Percentiles rank a stretch among this genome's conserved stretches.
Evolutionary conservation across 2,797 vertebrate genomes (phyloP).

Genomic region (Myotis daubentonii): DNA sequence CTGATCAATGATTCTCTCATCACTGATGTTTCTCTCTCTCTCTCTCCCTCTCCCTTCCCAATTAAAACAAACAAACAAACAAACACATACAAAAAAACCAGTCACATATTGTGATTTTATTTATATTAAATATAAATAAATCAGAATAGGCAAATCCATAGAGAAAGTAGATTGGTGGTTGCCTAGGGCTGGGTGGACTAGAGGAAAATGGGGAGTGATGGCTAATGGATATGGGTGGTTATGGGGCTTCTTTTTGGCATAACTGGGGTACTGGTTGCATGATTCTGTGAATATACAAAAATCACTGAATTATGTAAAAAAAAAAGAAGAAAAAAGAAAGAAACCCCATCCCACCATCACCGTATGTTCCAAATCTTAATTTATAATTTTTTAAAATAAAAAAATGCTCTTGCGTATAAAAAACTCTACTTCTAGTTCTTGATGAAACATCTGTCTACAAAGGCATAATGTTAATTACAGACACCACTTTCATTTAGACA

Average conservation of each 20-base stretch:
- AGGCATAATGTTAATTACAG: constrained; percentile 12
- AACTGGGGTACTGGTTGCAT: background rate
- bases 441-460: background rate
- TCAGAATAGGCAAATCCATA: background rate
- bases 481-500: background rate
- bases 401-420: background rate
- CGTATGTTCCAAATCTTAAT: background rate
- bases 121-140: background rate
- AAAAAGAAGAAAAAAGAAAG: background rate
- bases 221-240: background rate
- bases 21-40: no score
- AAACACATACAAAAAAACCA: background rate
- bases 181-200: background rate
- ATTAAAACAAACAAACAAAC: no score
- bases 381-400: background rate
- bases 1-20: no score
- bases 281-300: constrained; percentile 9
- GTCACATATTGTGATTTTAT: background rate
- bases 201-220: background rate
- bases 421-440: background rate
- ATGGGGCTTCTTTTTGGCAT: background rate
- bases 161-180: background rate
- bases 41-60: no score
- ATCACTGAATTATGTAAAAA: background rate
- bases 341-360: background rate